Conservation (phyloP, 2,797 vertebrate genomes). For the Denticeps clupeoides region DNA sequence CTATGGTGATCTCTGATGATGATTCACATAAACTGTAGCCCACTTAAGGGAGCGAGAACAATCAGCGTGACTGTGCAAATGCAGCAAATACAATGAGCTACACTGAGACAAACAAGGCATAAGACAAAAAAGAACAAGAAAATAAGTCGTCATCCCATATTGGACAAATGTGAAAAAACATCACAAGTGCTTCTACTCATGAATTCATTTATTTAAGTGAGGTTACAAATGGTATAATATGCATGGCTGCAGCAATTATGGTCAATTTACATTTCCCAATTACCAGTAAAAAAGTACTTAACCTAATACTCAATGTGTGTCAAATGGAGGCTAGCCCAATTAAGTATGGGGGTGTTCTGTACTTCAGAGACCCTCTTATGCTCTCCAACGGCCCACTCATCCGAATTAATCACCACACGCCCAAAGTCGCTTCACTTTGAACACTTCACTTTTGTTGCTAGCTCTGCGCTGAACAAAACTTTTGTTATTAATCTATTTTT, state of each 20-base stretch:
- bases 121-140: not conserved
- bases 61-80: too few species aligned
- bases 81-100: too few species aligned
- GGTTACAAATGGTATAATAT: constrained; percentile 31
- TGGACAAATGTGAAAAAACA: too few species aligned
- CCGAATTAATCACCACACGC: too few species aligned
- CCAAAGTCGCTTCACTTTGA: not conserved
- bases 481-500: too few species aligned
- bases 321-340: constrained; percentile 34
- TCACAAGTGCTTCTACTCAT: constrained; percentile 12
- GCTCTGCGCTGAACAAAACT: too few species aligned
- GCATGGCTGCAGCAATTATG: constrained; percentile 31
- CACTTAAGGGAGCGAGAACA: too few species aligned
- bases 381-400: too few species aligned
- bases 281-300: constrained; percentile 43
- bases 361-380: constrained; percentile 15
- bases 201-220: constrained; percentile 34
- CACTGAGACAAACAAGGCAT: too few species aligned
- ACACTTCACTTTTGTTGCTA: too few species aligned
- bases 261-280: constrained; percentile 43
- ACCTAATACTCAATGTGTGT: constrained; percentile 39
- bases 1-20: too few species aligned
- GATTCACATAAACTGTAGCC: too few species aligned
- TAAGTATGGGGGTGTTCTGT: constrained; percentile 26
- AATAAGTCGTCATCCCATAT: not conserved